Evolutionary conservation across 2,888 invertebrate species (phyloP).

Genomic region (Pyrocoelia pectoralis): DNA sequence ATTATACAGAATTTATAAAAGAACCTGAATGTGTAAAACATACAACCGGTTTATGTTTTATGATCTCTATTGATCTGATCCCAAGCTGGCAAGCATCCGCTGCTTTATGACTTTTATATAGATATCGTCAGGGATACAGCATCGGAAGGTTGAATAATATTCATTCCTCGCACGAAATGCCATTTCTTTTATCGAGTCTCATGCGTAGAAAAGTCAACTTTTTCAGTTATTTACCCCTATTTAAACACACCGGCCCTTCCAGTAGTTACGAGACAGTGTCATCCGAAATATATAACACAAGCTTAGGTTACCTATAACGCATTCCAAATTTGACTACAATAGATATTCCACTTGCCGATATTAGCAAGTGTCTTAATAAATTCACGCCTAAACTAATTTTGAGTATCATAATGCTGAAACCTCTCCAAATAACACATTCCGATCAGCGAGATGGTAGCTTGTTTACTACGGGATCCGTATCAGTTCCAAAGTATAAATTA

Average conservation of each 20-base stretch:
- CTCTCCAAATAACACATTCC: background rate
- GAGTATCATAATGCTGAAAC: constrained; percentile 12
- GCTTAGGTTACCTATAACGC: constrained; percentile 33
- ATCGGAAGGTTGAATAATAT: constrained; percentile 45
- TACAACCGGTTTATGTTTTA: constrained; percentile 42
- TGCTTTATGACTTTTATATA: constrained; percentile 48
- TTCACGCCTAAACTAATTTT: constrained; percentile 14
- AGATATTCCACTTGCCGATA: constrained; percentile 33
- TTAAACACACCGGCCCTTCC: constrained; percentile 42
- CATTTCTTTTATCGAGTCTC: constrained; percentile 48
- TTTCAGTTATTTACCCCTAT: constrained; percentile 48
- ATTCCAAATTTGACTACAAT: constrained; percentile 29
- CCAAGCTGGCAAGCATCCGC: constrained; percentile 41
- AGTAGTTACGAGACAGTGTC: constrained; percentile 39
- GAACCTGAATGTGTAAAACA: constrained; percentile 41
- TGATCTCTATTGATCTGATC: constrained; percentile 40
- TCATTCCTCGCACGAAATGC: constrained; percentile 47
- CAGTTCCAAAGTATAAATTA: background rate
- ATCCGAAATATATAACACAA: constrained; percentile 42
- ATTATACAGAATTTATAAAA: constrained; percentile 34
- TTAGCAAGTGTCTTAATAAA: constrained; percentile 31
- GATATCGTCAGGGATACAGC: constrained; percentile 45
- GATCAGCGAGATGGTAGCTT: background rate
- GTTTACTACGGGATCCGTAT: background rate
- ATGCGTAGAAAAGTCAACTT: constrained; percentile 46